These are phyloP conservation scores for Emys orbicularis DNA, from an alignment of 2,797 vertebrate species.

Conservation along the genomic window DNA sequence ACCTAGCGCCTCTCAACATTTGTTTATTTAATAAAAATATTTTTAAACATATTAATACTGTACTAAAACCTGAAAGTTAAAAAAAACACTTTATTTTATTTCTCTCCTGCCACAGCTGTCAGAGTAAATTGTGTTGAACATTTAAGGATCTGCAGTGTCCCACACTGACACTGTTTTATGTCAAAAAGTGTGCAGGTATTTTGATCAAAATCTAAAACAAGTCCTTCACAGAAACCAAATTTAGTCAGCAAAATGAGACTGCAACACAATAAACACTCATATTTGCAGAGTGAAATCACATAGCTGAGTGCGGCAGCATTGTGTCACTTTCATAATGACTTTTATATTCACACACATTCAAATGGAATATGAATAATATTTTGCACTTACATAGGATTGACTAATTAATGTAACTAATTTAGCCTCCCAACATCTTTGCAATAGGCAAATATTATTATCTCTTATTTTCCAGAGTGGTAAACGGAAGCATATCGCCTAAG, in stretches of 20 bases:
- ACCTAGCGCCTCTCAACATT: background rate
- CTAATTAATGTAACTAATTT: no score
- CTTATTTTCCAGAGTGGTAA: background rate
- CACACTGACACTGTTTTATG: background rate
- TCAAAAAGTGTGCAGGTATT: background rate
- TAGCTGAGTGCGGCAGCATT: background rate
- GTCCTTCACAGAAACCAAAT: fast-evolving
- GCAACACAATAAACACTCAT: fast-evolving
- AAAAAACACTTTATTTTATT: background rate
- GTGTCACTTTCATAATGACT: fast-evolving
- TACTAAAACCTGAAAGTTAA: background rate
- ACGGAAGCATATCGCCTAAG: background rate
- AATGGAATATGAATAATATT: background rate
- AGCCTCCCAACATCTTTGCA: background rate
- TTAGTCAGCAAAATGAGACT: background rate
- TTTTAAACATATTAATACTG: background rate
- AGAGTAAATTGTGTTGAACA: fast-evolving
- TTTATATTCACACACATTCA: background rate
- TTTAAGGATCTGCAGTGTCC: background rate
- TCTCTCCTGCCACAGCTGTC: background rate
- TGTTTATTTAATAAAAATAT: background rate
- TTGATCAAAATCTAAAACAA: background rate
- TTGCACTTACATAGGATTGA: background rate
- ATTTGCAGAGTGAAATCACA: background rate
- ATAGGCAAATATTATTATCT: background rate